Conservation (phyloP, 2,113 vertebrate genomes). For the Zapus hudsonius region DNA sequence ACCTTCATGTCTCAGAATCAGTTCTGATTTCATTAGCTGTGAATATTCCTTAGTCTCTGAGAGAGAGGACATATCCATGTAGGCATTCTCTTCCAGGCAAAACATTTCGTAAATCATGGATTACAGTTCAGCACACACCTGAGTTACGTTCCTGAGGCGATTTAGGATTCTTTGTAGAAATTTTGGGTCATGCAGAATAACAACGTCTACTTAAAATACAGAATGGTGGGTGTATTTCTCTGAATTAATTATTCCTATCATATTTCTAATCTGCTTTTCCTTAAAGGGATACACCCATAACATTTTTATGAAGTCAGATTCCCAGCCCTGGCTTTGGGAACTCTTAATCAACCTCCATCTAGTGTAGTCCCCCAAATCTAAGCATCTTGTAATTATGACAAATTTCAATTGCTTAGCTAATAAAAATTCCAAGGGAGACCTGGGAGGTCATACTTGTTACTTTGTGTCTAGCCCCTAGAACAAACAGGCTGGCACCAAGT, state of each 20-base stretch:
- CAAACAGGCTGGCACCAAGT: background rate
- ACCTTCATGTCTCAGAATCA: background rate
- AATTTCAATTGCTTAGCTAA: background rate
- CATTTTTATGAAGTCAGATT: constrained; percentile 14
- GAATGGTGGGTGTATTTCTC: constrained; percentile 27
- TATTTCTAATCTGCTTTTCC: constrained; percentile 29
- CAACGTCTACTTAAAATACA: constrained; percentile 25
- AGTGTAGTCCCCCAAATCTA: background rate
- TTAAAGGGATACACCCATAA: background rate
- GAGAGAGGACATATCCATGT: background rate
- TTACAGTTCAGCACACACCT: background rate
- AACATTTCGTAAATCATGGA: background rate
- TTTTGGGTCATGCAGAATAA: constrained; percentile 32
- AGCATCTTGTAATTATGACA: background rate
- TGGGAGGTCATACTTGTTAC: background rate
- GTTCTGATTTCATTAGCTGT: background rate
- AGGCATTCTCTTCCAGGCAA: background rate
- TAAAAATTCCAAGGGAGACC: background rate
- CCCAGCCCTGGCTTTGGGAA: background rate
- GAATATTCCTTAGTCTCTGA: background rate
- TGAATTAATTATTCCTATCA: constrained; percentile 13
- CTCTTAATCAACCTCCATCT: background rate
- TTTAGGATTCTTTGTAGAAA: constrained; percentile 22
- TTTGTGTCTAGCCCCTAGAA: background rate
- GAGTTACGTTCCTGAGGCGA: background rate